Evolutionary conservation across 2,113 vertebrate genomes (phyloP), one percentile per base, ranked within the genome.

Genomic region (Solenodon paradoxus): DNA sequence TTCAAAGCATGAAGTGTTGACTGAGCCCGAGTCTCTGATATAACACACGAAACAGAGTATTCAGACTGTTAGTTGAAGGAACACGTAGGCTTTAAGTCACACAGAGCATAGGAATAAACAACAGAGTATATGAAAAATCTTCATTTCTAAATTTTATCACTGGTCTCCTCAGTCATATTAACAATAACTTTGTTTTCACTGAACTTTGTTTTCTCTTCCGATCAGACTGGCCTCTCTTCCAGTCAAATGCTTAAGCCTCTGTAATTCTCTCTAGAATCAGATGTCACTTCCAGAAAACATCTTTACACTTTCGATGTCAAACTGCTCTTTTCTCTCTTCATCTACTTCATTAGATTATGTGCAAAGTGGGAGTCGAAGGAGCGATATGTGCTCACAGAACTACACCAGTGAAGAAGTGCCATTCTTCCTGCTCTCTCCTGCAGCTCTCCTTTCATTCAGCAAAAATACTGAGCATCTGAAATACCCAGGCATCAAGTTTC

Each of bases 1-100:
- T 92, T 92, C 79, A 91, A 84, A 88, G 80, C 40, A 15, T 55
- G 22, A 81, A 78, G 40, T 68, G 66, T 68, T 92, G 92, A 84
- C 89, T 2, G 11, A 93, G 79, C 63, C 82, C 68, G 24, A 42
- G 42, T 95, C 64, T 75, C 75, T 80, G 47, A 66, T 19, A 63
- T 17, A 74, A 80, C 64, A 77, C 4, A 2, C 7, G 19, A 72
- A 95, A 61, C 32, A 88, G 71, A 91, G 6, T 5, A 16, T 40
- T 61, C 11, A 9, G 9, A 32, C 0, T 19, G 20, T 22, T 22
- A 20, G 38, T 61, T 88, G 17, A 68, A 59, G 42, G 64, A 49
- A 24, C 5, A 3, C 16, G 22, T 1, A 49, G 10, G 11, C 8
- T 3, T 87, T 71, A 63, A 16, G 11, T 24, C 35, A 51, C 17